Conservation (phyloP, 2,113 vertebrate species). For the Passer montanus region DNA sequence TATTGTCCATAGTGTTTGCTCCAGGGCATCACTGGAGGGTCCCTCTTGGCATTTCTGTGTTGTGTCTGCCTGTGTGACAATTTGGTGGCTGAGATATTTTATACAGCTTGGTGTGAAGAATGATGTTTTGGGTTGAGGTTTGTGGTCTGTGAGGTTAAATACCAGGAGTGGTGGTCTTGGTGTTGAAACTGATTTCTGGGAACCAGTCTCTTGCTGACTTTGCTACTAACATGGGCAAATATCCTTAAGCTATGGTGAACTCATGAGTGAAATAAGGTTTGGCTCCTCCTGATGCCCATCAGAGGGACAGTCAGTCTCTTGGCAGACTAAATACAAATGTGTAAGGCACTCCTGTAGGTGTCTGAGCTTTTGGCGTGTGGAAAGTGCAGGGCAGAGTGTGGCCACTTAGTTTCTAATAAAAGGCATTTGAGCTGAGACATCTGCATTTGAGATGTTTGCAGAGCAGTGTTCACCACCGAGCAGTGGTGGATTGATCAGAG, state of each 20-base stretch:
- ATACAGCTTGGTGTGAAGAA: not conserved
- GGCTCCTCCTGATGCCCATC: not conserved
- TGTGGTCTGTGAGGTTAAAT: not conserved
- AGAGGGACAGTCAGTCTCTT: not conserved
- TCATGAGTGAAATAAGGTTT: not conserved
- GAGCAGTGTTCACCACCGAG: not conserved
- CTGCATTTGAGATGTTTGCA: not conserved
- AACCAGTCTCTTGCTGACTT: not conserved
- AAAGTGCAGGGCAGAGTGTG: not conserved
- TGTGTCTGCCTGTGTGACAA: rapidly evolving
- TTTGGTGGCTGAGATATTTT: not conserved
- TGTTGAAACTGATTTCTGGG: not conserved
- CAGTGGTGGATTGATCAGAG: not conserved
- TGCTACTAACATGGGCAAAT: not conserved
- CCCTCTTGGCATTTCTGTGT: not conserved
- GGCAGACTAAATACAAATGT: not conserved
- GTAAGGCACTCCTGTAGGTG: not conserved
- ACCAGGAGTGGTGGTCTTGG: not conserved
- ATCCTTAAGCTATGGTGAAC: not conserved
- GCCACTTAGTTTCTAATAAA: not conserved
- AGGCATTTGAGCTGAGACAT: not conserved
- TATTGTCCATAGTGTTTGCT: not conserved
- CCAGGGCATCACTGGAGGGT: rapidly evolving
- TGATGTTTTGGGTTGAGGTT: not conserved
- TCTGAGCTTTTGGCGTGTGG: not conserved